These are phyloP conservation scores for Dasypus novemcinctus DNA, from an alignment of 2,113 vertebrate species.

Conservation along the genomic window DNA sequence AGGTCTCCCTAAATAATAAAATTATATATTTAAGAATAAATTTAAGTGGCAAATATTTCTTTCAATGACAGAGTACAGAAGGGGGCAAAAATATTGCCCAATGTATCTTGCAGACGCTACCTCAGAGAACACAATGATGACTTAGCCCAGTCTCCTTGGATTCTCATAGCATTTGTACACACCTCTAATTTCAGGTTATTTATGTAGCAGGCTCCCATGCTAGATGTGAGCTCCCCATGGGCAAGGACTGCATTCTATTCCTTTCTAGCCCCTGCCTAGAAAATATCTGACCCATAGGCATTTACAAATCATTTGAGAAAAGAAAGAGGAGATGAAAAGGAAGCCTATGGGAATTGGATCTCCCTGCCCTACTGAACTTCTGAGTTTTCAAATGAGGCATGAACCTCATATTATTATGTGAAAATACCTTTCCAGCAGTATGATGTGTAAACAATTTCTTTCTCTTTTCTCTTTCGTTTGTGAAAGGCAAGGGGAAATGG, in stretches of 20 bases:
- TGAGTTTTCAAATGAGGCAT: not conserved
- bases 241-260: not conserved
- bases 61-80: not conserved
- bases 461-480: not conserved
- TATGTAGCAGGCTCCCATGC: not conserved
- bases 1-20: not conserved
- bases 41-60: conserved; percentile 21
- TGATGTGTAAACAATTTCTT: not conserved
- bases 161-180: not conserved
- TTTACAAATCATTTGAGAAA: not conserved
- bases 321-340: not conserved
- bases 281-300: not conserved
- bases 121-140: not conserved
- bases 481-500: not conserved
- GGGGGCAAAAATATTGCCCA: not conserved
- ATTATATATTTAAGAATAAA: not conserved
- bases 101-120: not conserved
- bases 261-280: not conserved
- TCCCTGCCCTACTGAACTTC: not conserved
- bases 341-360: not conserved
- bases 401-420: not conserved
- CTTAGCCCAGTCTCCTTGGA: not conserved
- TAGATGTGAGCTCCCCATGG: not conserved
- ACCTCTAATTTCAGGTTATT: not conserved
- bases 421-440: not conserved